Evolutionary conservation across 2,888 invertebrate genomes (phyloP).

Genomic region (Azorinus chamasolen): DNA sequence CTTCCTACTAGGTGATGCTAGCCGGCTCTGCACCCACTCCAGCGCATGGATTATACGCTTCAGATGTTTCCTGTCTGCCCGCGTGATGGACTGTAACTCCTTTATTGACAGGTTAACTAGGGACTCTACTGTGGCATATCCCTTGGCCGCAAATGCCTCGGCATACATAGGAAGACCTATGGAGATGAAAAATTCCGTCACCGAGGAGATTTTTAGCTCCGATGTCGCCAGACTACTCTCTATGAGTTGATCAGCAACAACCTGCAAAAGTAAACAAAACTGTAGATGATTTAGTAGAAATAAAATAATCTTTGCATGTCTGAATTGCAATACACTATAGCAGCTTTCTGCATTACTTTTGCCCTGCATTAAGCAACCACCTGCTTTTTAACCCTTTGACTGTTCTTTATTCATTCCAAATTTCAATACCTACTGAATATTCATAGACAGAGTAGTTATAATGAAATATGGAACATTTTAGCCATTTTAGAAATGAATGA

Average conservation of each 20-base stretch:
- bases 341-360: no score
- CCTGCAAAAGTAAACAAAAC: conserved; percentile 68
- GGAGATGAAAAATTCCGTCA: conserved; percentile 82
- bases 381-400: no score
- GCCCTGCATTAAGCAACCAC: no score
- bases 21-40: conserved; percentile 80
- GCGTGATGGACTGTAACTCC: conserved; percentile 76
- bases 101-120: conserved; percentile 75
- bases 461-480: no score
- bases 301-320: no score
- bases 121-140: conserved; percentile 75
- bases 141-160: conserved; percentile 65
- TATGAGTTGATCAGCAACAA: conserved; percentile 83
- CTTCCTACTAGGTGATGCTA: conserved; percentile 70
- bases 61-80: conserved; percentile 80
- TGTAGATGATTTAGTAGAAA: no score
- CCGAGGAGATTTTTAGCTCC: conserved; percentile 83
- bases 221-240: conserved; percentile 82
- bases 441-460: no score
- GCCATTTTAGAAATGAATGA: no score
- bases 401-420: no score
- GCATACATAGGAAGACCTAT: conserved; percentile 86
- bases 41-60: conserved; percentile 81
- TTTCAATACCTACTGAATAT: no score
- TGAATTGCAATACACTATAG: no score